Conservation (phyloP, 2,797 vertebrate species). For the Hapalemur alaotrensis region DNA sequence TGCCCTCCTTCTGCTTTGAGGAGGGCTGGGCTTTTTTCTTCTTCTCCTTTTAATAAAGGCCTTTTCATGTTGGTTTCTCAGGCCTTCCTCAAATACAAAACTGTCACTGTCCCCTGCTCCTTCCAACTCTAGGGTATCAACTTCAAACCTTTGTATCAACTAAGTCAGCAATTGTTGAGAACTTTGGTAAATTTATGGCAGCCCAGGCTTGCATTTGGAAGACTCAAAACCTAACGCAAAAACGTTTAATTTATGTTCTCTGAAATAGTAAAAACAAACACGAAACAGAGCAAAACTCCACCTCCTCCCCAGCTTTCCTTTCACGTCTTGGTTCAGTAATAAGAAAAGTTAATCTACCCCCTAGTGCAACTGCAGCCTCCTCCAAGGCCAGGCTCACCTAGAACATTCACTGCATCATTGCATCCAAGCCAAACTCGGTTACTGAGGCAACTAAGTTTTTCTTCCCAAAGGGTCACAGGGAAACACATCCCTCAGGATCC, state of each 20-base stretch:
- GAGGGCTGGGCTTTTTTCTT: not conserved
- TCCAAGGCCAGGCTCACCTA: slow-evolving; percentile 82
- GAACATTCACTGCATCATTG: slow-evolving; percentile 83
- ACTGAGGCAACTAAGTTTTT: slow-evolving; percentile 89
- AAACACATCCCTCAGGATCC: slow-evolving; percentile 91
- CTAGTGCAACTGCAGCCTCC: slow-evolving; percentile 65
- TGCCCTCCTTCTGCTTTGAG: slow-evolving; percentile 43
- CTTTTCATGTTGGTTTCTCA: slow-evolving; percentile 53
- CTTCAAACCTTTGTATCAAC: slow-evolving; percentile 44
- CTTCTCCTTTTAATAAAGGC: slow-evolving; percentile 52
- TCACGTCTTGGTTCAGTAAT: not conserved
- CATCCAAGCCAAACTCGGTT: slow-evolving; percentile 89
- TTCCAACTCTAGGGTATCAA: slow-evolving; percentile 34
- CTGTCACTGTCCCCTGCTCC: slow-evolving; percentile 26
- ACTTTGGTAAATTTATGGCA: not conserved
- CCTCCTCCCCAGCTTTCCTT: slow-evolving; percentile 5
- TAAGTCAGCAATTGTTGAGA: not conserved
- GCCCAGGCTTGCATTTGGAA: not conserved
- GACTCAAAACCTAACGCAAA: not conserved
- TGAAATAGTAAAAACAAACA: not conserved
- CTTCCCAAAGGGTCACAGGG: slow-evolving; percentile 88
- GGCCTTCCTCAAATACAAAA: slow-evolving; percentile 48
- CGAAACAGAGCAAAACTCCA: not conserved
- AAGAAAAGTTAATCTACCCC: slow-evolving; percentile 54
- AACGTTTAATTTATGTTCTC: slow-evolving; percentile 13